Conservation (phyloP, 2,888 invertebrate genomes). For the Tyria jacobaeae region DNA sequence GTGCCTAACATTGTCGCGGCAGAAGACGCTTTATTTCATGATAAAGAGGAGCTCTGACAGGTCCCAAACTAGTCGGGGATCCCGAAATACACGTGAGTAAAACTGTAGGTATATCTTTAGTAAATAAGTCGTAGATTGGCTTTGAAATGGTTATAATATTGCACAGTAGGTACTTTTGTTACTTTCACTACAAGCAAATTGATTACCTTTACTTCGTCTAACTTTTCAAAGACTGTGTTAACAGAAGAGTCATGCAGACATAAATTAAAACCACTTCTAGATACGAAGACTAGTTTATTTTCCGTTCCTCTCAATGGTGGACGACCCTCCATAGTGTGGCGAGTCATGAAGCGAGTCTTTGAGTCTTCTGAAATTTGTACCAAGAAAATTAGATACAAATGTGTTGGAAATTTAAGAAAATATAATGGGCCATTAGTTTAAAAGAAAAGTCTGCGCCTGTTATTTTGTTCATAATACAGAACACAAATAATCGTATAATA, state of each 20-base stretch:
- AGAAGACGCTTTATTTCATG: no score
- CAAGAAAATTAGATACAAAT: no score
- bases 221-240: constrained; percentile 78
- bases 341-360: constrained; percentile 76
- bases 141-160: not conserved
- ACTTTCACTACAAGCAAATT: not conserved
- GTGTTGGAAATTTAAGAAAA: no score
- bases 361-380: constrained; percentile 76
- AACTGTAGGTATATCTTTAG: no score
- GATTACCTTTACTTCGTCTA: constrained; percentile 85
- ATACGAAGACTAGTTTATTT: constrained; percentile 76
- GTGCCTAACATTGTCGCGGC: no score
- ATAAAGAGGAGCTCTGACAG: no score
- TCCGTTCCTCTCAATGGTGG: constrained; percentile 83
- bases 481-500: not conserved
- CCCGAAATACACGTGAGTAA: no score
- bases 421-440: no score
- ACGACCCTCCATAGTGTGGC: constrained; percentile 85
- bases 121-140: no score
- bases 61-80: no score
- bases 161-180: not conserved
- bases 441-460: not conserved
- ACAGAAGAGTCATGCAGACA: constrained; percentile 82
- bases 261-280: constrained; percentile 85
- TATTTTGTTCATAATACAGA: not conserved